phyloP scores from a whole-genome alignment of 2,888 invertebrate genomes.

The Geophilus truncorum region DNA sequence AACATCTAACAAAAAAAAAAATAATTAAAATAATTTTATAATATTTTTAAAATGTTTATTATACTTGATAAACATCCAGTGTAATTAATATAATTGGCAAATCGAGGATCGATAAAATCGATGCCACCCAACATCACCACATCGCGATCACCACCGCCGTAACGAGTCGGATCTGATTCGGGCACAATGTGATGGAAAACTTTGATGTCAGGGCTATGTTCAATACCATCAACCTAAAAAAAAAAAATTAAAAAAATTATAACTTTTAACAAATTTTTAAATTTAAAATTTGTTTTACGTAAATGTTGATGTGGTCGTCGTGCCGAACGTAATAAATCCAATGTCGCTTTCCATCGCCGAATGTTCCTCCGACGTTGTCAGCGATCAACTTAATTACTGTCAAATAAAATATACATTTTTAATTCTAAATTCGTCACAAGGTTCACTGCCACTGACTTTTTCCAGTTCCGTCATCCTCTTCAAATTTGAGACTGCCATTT shows the following conservation, averaged over 20 bases:
- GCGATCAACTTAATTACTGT: slow-evolving; percentile 48
- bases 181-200: not conserved
- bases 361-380: slow-evolving; percentile 69
- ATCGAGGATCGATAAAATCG: slow-evolving; percentile 68
- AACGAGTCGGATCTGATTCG: slow-evolving; percentile 32
- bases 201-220: not conserved
- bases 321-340: slow-evolving; percentile 66
- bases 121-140: slow-evolving; percentile 83
- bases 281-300: not conserved
- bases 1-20: slow-evolving; percentile 60
- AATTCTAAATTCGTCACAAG: not conserved
- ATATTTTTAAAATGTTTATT: not conserved
- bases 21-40: not conserved
- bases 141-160: slow-evolving; percentile 58
- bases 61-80: slow-evolving; percentile 83
- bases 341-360: slow-evolving; percentile 74
- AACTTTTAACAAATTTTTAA: not conserved
- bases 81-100: slow-evolving; percentile 77
- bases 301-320: slow-evolving; percentile 61
- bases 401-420: not conserved
- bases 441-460: too few relatives aligned
- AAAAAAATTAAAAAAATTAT: not conserved
- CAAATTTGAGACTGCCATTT: slow-evolving; percentile 75
- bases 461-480: slow-evolving; percentile 71
- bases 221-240: slow-evolving; percentile 62